Evolutionary conservation across 2,888 invertebrate species (phyloP).

Genomic region (Stenurella melanura): DNA sequence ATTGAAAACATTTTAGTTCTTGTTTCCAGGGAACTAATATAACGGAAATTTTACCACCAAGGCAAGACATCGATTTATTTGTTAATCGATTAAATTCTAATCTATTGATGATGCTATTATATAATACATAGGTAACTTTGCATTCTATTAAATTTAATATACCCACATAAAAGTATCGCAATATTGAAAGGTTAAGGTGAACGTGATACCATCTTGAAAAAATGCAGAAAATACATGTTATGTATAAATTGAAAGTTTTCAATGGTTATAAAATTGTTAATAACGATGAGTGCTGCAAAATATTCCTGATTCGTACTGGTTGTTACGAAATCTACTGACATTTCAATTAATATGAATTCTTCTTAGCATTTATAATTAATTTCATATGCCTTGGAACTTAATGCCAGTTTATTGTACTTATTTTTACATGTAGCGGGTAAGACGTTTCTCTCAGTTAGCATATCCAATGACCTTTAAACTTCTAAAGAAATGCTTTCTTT

Average conservation of each 20-base stretch:
- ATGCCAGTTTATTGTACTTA: background rate
- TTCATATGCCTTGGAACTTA: background rate
- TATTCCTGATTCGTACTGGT: background rate
- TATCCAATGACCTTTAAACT: too few species aligned
- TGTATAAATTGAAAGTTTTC: slow-evolving; percentile 7
- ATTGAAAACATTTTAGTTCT: background rate
- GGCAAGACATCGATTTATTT: background rate
- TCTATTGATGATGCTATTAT: background rate
- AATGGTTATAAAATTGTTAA: slow-evolving; percentile 14
- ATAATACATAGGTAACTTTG: background rate
- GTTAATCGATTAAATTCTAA: background rate
- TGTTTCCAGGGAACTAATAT: background rate
- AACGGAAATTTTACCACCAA: background rate
- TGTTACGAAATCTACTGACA: background rate
- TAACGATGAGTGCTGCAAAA: background rate
- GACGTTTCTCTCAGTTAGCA: too few species aligned
- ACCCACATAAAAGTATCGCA: slow-evolving; percentile 5
- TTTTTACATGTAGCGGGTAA: too few species aligned
- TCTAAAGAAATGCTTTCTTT: too few species aligned
- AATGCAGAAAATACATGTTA: slow-evolving; percentile 11
- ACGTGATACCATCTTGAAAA: slow-evolving; percentile 21
- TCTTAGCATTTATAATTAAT: background rate
- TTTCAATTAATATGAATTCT: background rate
- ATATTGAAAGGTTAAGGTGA: slow-evolving; percentile 35
- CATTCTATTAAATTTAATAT: background rate